phyloP scores from a whole-genome alignment of 2,113 vertebrate genomes.

The Ranitomeya variabilis region DNA sequence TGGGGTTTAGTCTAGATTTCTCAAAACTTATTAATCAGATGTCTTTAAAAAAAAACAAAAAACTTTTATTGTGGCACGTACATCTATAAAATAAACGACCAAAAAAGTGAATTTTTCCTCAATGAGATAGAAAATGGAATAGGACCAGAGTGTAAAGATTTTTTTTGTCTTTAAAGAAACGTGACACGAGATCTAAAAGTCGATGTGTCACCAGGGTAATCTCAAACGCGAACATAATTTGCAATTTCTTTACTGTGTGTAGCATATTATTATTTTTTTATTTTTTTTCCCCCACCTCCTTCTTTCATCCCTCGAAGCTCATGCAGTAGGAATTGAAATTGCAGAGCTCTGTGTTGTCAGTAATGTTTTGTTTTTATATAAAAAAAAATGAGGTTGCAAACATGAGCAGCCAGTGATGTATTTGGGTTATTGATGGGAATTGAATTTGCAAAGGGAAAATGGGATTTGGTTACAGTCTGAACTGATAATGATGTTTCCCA shows the following conservation, averaged over 20 bases:
- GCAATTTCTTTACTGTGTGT: constrained; percentile 66
- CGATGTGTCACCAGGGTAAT: constrained; percentile 65
- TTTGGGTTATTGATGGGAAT: constrained; percentile 77
- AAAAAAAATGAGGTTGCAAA: constrained; percentile 72
- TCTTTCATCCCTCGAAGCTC: constrained; percentile 59
- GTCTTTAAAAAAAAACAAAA: too few relatives aligned
- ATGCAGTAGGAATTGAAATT: constrained; percentile 71
- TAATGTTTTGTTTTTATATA: constrained; percentile 73
- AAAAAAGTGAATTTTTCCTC: too few relatives aligned
- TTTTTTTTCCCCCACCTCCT: background rate
- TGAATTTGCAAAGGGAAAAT: constrained; percentile 83
- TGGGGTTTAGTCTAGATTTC: too few relatives aligned
- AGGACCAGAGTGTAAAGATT: background rate
- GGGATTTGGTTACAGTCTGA: constrained; percentile 82
- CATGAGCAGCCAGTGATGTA: constrained; percentile 74
- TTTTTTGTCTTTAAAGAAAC: background rate
- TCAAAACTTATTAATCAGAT: too few relatives aligned
- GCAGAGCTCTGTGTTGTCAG: constrained; percentile 70
- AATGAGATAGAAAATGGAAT: background rate
- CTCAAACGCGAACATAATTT: constrained; percentile 67
- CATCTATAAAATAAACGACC: too few relatives aligned
- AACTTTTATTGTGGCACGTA: too few relatives aligned
- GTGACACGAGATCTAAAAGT: constrained; percentile 65
- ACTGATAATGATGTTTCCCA: constrained; percentile 79
- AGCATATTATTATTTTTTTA: too few relatives aligned